Evolutionary conservation across 2,888 invertebrate genomes (phyloP).

Genomic region (Heliconius charithonia): DNA sequence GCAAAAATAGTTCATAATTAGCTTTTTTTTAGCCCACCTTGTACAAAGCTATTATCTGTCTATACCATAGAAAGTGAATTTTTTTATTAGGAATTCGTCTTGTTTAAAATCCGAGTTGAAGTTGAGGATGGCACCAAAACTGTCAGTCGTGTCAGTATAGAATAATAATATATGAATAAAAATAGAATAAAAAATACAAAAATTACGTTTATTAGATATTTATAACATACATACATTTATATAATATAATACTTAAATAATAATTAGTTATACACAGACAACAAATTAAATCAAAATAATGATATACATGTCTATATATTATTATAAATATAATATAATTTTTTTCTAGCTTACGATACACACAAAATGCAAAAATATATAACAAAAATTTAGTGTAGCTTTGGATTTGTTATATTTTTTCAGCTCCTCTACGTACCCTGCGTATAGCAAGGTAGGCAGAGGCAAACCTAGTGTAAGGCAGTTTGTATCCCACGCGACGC

Average conservation of each 20-base stretch:
- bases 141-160: slow-evolving; percentile 11
- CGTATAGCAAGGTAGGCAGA: too few relatives aligned
- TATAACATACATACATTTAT: slow-evolving; percentile 11
- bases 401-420: background rate
- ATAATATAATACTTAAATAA: slow-evolving; percentile 6
- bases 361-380: background rate
- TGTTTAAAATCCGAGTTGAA: background rate
- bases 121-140: background rate
- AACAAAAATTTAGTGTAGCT: background rate
- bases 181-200: slow-evolving; percentile 18
- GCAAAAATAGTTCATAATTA: too few relatives aligned
- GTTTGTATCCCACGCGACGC: too few relatives aligned
- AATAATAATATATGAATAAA: slow-evolving; percentile 7
- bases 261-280: background rate
- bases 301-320: slow-evolving; percentile 5
- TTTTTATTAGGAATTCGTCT: too few relatives aligned
- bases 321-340: background rate
- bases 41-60: too few relatives aligned
- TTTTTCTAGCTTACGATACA: background rate
- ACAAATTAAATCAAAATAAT: background rate
- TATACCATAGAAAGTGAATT: too few relatives aligned
- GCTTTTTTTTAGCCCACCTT: too few relatives aligned
- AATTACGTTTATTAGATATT: slow-evolving; percentile 7
- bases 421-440: background rate
- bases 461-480: too few relatives aligned